These are phyloP conservation scores for Zaprionus lineosus DNA, from an alignment of 2,888 invertebrate genomes.

Conservation along the genomic window DNA sequence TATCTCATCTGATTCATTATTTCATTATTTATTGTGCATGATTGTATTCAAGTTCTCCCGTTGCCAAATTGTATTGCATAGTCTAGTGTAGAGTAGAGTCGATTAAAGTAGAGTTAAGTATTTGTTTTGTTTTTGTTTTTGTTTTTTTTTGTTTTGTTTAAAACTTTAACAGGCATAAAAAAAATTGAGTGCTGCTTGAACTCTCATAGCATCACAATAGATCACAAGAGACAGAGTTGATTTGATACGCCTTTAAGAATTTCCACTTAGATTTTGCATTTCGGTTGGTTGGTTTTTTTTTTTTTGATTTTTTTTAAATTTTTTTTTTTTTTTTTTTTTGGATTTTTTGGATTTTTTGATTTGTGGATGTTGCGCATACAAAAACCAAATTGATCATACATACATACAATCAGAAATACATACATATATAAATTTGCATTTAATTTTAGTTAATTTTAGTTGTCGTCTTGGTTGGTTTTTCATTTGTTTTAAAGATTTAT, in stretches of 20 bases:
- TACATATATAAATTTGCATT: conserved; percentile 54
- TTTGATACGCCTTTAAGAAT: conserved; percentile 54
- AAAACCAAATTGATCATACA: conserved; percentile 37
- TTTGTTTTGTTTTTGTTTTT: no score
- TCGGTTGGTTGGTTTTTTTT: neutral
- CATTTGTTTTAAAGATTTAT: conserved; percentile 8
- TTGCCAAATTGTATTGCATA: conserved; percentile 56
- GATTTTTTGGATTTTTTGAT: conserved; percentile 13
- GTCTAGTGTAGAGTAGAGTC: conserved; percentile 44
- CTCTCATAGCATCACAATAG: conserved; percentile 75
- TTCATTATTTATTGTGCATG: conserved; percentile 75
- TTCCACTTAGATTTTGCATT: no score
- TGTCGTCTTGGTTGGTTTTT: conserved; percentile 24
- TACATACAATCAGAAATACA: conserved; percentile 64
- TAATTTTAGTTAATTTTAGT: conserved; percentile 42
- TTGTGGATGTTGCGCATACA: conserved; percentile 52
- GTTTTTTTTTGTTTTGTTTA: conserved; percentile 59
- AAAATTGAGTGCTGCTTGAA: conserved; percentile 73
- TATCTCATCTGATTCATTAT: conserved; percentile 43
- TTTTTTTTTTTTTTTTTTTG: conserved; percentile 8
- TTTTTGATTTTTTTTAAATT: conserved; percentile 16
- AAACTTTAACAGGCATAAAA: conserved; percentile 75
- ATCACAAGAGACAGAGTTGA: conserved; percentile 76
- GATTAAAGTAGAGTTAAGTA: conserved; percentile 37
- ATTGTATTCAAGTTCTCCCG: conserved; percentile 58